Conservation (phyloP, 1,140 invertebrate genomes). For the Dinoponera quadriceps region DNA sequence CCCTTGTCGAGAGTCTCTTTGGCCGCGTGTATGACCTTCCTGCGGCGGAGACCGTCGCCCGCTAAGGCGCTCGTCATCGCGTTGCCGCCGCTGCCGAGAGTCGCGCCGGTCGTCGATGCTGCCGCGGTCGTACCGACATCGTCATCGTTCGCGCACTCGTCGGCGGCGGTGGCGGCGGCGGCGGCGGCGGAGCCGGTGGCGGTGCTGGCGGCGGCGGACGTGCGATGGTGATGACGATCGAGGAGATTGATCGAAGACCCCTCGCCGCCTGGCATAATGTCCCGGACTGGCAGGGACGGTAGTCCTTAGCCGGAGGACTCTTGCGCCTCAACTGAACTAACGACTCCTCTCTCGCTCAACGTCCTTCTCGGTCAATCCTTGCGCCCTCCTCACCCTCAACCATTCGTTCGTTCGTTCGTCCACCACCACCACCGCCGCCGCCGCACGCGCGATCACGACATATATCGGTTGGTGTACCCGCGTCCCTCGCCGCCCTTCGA, state of each 20-base stretch:
- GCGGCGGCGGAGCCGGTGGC: background rate
- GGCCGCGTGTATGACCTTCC: conserved; percentile 88
- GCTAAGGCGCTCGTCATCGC: conserved; percentile 69
- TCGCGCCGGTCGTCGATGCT: conserved; percentile 64
- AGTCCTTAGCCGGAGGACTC: conserved; percentile 81
- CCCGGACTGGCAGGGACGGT: conserved; percentile 76
- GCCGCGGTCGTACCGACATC: conserved; percentile 66
- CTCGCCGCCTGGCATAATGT: conserved; percentile 85
- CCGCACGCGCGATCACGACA: conserved; percentile 29
- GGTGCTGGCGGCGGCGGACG: conserved; percentile 1
- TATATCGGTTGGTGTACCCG: background rate
- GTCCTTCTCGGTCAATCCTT: conserved; percentile 17
- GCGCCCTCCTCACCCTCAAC: background rate
- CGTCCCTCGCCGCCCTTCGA: background rate
- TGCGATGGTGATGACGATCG: conserved; percentile 57
- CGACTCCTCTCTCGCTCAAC: conserved; percentile 43
- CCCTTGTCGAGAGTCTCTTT: conserved; percentile 89
- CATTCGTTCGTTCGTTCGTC: background rate
- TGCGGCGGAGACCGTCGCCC: conserved; percentile 83
- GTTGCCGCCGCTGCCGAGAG: conserved; percentile 41
- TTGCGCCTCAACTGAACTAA: conserved; percentile 76
- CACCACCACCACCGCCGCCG: conserved; percentile 8
- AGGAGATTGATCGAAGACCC: conserved; percentile 82
- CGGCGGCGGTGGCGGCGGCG: conserved; percentile 52
- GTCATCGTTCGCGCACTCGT: conserved; percentile 74